Base-by-base conservation (phyloP, 2,797 vertebrate genomes). In the Paramormyrops hopkinsi region DNA sequence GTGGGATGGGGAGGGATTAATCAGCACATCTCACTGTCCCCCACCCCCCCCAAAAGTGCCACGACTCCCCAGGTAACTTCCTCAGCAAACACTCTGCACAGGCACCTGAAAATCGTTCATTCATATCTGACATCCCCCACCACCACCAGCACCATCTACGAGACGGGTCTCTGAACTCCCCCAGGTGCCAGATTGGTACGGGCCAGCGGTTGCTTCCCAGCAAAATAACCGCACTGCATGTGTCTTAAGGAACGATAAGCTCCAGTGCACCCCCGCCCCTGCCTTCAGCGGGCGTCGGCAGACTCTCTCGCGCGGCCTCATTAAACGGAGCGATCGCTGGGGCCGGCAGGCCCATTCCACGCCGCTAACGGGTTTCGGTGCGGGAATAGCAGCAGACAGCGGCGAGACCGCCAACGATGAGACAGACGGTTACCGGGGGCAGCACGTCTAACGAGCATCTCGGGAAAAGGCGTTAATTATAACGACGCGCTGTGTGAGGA, bases 141-240 rank as follows among this genome's bases (percentile, higher is more conserved):
- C 3, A 11, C 11, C 53, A 54, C 88, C 51, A 50, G 92, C 86
- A 91, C 93, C 91, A 86, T 89, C 88, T 73, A 62, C 92, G 53
- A 54, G 76, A 48, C 50, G 90, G 69, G 14, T 76, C 92, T 95
- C 94, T 93, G 92, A 95, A 93, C 91, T 92, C 37, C 19, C 41
- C 0, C 51, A 89, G 88, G 91, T 91, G 92, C 91, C 88, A 89
- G 12, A 87, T 89, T 44, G 53, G 86, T 54, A 90, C 92, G 85
- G 50, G 85, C 88, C 90, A 73, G 69, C 0, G 4, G 11, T 73
- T 5, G 33, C 69, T 17, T 73, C 33, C 69, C 69, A 73, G 69
- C 33, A 73, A 73, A 73, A 37, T 37, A 73, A 4, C 12, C 14
- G 1, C 29, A 73, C 33, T 73, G 69, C 12, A 73, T 37, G 69